Percentiles rank a stretch among this genome's conserved stretches.
Conservation (phyloP, 2,797 vertebrate species). For the Aphelocoma californica region DNA sequence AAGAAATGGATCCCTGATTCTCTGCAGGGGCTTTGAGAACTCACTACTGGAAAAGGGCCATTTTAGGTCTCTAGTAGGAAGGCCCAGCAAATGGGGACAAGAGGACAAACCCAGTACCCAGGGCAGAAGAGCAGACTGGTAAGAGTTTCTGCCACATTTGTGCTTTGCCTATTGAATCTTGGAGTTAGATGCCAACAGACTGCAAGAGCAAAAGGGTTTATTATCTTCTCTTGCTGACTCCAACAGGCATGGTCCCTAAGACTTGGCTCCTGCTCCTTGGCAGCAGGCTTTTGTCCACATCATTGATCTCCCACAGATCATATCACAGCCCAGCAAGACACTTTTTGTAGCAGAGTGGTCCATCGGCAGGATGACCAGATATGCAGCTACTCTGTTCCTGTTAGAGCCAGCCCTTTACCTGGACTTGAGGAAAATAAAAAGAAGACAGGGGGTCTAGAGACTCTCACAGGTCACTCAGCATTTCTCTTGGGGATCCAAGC, state of each 20-base stretch:
- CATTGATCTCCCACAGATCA: not conserved
- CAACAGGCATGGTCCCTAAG: not conserved
- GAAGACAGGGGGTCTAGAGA: not conserved
- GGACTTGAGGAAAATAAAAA: not conserved
- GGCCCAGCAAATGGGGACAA: not conserved
- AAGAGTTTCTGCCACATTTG: not conserved
- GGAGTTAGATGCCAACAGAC: not conserved
- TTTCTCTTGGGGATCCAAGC: not conserved
- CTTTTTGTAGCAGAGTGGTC: not conserved
- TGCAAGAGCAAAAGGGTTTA: not conserved
- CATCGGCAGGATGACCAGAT: rapidly evolving
- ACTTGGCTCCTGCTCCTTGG: not conserved
- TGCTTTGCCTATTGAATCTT: not conserved
- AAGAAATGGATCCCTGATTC: not conserved
- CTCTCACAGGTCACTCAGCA: not conserved
- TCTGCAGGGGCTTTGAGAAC: not conserved
- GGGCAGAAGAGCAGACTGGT: not conserved
- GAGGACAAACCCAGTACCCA: not conserved
- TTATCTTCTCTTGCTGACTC: not conserved
- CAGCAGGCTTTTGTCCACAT: not conserved
- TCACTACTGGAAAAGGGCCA: not conserved
- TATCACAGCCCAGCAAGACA: not conserved
- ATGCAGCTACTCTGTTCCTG: not conserved
- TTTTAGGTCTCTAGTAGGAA: not conserved
- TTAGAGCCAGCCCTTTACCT: not conserved